Base-by-base conservation (phyloP, 2,888 invertebrate species). In the Alcis repandata region DNA sequence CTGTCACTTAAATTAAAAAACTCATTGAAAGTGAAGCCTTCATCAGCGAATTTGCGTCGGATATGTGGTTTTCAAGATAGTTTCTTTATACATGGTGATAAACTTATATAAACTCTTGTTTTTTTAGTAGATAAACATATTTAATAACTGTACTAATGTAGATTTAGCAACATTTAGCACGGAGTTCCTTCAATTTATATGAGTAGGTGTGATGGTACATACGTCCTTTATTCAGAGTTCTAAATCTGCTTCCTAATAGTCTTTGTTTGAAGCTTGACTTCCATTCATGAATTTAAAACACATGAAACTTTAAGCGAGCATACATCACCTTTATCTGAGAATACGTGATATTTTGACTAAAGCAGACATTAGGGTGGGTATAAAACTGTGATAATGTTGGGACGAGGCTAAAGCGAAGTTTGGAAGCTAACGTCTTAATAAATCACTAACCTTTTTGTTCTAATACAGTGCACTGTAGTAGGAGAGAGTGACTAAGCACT, bases 301-400 rank as follows among this genome's bases (percentile, higher is more conserved):
- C 74, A 77, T 74, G 75, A 72, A 74, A 77, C 71, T 74, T 67
- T 71, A 71, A 69, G 68, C 73, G 68, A 59, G 59, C 68, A 73
- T 81, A 77, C 69, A 79, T 84, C 81, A 82, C 75, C 76, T 73
- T 80, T 80, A 83, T 80, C 80, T 79, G 59, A 67, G 72, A 78
- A 76, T 77, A 83, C 80, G 83, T 83, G 84, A 79, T 83, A 83
- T 82, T 85, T 80, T 80, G 83, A 80, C 80, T 84, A 79, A 85
- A 79, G 75, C 71, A 79, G 78, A 75, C 79, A 80, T 85, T 84
- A 63, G 63, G 67, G 67, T 49, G 69, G 75, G 72, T 71, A 76
- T 75, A 77, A 77, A 78, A 73, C 71, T 74, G 78, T 66, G 83
- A 83, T 82, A 79, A 78, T 78, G 83, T 82, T 79, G 71, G 61